Conservation (phyloP, 2,797 vertebrate genomes). For the Mus minutoides region DNA sequence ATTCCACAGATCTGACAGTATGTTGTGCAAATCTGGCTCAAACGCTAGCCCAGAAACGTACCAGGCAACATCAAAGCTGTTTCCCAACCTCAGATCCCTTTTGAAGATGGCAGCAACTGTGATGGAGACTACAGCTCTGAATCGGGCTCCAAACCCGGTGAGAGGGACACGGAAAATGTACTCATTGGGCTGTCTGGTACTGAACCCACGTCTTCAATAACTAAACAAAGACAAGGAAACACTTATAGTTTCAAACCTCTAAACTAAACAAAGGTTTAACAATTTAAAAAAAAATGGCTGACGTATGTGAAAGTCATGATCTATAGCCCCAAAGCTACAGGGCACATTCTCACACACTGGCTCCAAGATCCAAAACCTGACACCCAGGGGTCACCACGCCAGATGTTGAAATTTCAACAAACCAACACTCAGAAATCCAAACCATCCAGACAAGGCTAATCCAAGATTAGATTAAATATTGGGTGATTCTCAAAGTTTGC, state of each 20-base stretch:
- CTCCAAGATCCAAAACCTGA: background rate
- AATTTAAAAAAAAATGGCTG: too few species aligned
- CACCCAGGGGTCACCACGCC: background rate
- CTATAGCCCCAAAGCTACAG: accelerated
- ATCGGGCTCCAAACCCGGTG: background rate
- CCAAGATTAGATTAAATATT: background rate
- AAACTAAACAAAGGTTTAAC: background rate
- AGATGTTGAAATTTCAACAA: background rate
- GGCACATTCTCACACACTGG: background rate
- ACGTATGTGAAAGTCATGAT: background rate
- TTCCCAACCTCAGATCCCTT: background rate
- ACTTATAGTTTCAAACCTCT: background rate
- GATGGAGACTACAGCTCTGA: background rate
- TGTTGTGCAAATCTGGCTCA: background rate
- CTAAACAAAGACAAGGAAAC: background rate
- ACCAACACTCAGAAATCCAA: background rate
- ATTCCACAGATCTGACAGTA: background rate
- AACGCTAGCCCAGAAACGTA: background rate
- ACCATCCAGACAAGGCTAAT: background rate
- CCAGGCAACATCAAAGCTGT: background rate
- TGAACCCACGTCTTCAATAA: background rate
- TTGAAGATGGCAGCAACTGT: background rate
- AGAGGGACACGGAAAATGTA: background rate
- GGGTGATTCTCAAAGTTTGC: background rate
- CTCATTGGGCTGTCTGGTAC: background rate